A percentile compares a stretch with the other conserved stretches of the same genome.
Evolutionary conservation across 2,797 vertebrate genomes (phyloP).

Genomic region (Pagetopsis macropterus): DNA sequence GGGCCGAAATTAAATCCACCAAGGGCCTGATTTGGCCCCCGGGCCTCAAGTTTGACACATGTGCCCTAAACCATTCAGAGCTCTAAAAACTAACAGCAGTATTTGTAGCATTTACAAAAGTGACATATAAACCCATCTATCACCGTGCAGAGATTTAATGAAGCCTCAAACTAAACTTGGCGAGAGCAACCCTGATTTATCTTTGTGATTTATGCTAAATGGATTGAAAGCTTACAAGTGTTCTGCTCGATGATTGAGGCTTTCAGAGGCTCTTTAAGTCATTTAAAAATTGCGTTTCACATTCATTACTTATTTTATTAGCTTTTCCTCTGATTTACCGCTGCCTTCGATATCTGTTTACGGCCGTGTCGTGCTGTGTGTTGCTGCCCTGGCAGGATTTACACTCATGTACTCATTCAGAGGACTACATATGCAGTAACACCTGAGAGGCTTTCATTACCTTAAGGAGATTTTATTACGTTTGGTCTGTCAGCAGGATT

Average conservation of each 20-base stretch:
- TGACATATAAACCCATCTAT: constrained; percentile 16
- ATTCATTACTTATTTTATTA: constrained; percentile 16
- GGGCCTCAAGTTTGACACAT: too few species aligned
- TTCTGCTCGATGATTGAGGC: not conserved
- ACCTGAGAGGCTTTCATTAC: too few species aligned
- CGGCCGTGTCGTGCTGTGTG: not conserved
- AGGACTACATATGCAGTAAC: too few species aligned
- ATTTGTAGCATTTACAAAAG: not conserved
- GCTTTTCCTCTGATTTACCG: constrained; percentile 27
- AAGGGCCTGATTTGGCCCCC: too few species aligned
- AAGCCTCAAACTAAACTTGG: constrained; percentile 17
- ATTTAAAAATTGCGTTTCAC: constrained; percentile 29
- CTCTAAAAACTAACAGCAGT: too few species aligned
- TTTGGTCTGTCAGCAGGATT: too few species aligned
- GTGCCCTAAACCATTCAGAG: too few species aligned
- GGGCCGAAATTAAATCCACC: too few species aligned
- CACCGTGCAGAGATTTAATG: not conserved
- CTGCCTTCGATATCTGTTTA: constrained; percentile 24
- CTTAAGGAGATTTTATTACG: too few species aligned
- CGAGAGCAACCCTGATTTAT: constrained; percentile 14
- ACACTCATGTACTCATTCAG: too few species aligned
- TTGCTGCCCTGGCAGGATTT: not conserved
- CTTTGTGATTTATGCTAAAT: constrained; percentile 10
- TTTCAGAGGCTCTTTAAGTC: not conserved
- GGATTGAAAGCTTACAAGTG: constrained; percentile 17